phyloP scores from a whole-genome alignment of 30 jellyfish, hydroid and myxozoan species.

The Rhopilema esculentum region DNA sequence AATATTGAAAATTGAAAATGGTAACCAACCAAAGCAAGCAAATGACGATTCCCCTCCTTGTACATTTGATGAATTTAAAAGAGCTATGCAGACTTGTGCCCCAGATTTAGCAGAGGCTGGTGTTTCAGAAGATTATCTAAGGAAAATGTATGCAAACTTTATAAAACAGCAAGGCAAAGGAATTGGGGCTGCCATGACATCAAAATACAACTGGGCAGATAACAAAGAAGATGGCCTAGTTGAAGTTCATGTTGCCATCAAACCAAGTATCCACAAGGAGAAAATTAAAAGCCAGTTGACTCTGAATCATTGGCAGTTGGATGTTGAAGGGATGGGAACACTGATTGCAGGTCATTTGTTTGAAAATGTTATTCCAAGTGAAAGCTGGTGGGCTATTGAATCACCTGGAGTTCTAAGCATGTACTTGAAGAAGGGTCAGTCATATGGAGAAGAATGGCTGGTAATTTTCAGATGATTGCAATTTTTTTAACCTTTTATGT shows the following conservation, averaged over 20 bases:
- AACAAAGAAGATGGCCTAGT: slow-evolving; percentile 76
- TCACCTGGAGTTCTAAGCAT: slow-evolving; percentile 90
- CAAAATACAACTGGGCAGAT: slow-evolving; percentile 82
- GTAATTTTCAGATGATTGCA: not conserved
- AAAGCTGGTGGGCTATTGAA: slow-evolving; percentile 89
- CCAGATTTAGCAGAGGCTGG: slow-evolving; percentile 34
- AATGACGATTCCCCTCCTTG: slow-evolving; percentile 25
- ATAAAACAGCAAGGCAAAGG: slow-evolving; percentile 50
- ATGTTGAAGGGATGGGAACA: slow-evolving; percentile 64
- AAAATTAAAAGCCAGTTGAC: slow-evolving; percentile 66
- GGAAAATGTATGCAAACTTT: slow-evolving; percentile 71
- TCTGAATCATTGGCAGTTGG: slow-evolving; percentile 74
- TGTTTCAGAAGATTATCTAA: slow-evolving; percentile 58
- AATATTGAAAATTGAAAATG: not conserved
- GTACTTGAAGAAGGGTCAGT: slow-evolving; percentile 75
- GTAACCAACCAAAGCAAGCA: not conserved
- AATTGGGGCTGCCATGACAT: slow-evolving; percentile 78
- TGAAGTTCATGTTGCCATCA: slow-evolving; percentile 77
- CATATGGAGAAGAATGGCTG: slow-evolving; percentile 67
- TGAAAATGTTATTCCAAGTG: slow-evolving; percentile 66
- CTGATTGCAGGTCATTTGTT: slow-evolving; percentile 77
- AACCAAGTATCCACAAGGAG: slow-evolving; percentile 49
- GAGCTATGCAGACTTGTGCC: slow-evolving; percentile 72
- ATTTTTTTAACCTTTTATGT: not conserved
- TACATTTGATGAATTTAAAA: slow-evolving; percentile 85